These are phyloP conservation scores for Chrysodeixis includens DNA, from an alignment of 2,888 invertebrate genomes.

Conservation along the genomic window DNA sequence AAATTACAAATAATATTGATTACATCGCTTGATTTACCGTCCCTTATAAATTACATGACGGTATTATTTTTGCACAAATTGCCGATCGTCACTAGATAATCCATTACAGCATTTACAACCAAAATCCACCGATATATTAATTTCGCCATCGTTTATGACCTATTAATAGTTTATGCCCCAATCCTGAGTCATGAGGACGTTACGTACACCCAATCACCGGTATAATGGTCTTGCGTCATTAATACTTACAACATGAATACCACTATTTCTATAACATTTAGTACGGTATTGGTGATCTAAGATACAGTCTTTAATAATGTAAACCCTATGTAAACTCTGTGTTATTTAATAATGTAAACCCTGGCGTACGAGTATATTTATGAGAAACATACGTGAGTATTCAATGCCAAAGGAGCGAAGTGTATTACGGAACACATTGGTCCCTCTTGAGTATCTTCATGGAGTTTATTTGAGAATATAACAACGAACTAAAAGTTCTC, in stretches of 20 bases:
- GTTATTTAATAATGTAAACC: conserved; percentile 1
- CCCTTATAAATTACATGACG: too few species aligned
- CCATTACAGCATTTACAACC: background rate
- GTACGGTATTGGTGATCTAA: conserved; percentile 26
- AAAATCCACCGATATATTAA: conserved; percentile 24
- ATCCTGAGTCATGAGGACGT: conserved; percentile 3
- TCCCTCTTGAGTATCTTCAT: background rate
- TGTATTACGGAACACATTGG: background rate
- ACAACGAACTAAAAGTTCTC: background rate
- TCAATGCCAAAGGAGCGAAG: background rate
- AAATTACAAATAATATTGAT: too few species aligned
- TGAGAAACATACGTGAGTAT: background rate
- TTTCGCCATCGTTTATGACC: conserved; percentile 14
- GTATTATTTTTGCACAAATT: background rate
- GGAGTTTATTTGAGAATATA: background rate
- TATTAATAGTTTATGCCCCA: conserved; percentile 35
- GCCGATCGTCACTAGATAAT: background rate
- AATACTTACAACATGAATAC: conserved; percentile 7
- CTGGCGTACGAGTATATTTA: background rate
- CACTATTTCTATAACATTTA: conserved; percentile 19
- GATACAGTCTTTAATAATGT: conserved; percentile 7
- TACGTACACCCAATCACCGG: background rate
- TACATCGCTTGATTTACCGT: too few species aligned
- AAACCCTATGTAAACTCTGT: background rate
- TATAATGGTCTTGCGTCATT: conserved; percentile 24